Evolutionary conservation across 2,888 invertebrate species (phyloP).

Genomic region (Philhelius pedissequus): DNA sequence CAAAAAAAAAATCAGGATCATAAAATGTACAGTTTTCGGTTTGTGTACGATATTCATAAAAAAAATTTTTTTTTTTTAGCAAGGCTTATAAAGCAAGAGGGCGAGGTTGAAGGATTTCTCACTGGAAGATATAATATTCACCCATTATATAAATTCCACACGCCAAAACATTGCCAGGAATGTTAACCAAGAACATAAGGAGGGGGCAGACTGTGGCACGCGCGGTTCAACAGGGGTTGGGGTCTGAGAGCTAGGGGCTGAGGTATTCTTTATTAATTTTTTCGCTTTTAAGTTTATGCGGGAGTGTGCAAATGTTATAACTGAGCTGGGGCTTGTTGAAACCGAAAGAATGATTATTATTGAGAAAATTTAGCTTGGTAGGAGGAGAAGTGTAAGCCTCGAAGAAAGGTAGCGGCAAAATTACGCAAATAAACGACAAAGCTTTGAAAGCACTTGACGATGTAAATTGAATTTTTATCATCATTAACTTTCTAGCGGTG

Average conservation of each 20-base stretch:
- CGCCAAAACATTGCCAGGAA: not conserved
- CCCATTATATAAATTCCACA: conserved; percentile 27
- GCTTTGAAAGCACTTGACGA: not conserved
- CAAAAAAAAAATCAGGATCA: not conserved
- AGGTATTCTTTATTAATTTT: conserved; percentile 5
- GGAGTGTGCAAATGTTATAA: not conserved
- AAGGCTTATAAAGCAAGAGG: not conserved
- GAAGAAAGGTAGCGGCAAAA: not conserved
- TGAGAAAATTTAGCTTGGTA: not conserved
- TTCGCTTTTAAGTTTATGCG: not conserved
- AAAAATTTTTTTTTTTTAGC: not conserved
- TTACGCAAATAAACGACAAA: not conserved
- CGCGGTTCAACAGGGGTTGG: too few species aligned
- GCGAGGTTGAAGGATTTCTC: not conserved
- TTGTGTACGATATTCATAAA: conserved; percentile 16
- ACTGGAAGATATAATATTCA: conserved; percentile 25
- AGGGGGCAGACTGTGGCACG: not conserved
- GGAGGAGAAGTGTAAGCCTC: not conserved
- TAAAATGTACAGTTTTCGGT: not conserved
- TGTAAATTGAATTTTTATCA: conserved; percentile 14
- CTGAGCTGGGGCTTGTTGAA: not conserved
- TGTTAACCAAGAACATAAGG: not conserved
- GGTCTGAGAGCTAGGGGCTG: not conserved
- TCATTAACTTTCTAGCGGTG: not conserved
- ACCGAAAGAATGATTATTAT: conserved; percentile 30